Base-by-base conservation (phyloP, 2,113 vertebrate genomes). In the Catharus fuscescens region DNA sequence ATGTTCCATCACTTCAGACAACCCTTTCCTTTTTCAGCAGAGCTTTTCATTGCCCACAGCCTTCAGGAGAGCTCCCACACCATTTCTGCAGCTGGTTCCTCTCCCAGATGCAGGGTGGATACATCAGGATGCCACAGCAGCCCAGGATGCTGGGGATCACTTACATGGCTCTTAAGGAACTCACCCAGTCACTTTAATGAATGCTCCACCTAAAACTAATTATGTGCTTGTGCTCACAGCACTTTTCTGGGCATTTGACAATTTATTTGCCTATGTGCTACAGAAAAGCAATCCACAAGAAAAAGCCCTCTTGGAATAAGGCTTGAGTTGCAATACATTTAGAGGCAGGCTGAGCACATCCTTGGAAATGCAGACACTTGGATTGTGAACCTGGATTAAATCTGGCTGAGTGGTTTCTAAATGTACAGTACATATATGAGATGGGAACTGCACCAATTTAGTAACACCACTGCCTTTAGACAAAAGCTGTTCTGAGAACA, bases 121-220 rank as follows among this genome's bases (percentile, higher is more conserved):
- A 9, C 0, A 2, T 28, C 31, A 79, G 66, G 86, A 79, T 21
- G 53, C 34, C 60, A 21, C 32, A 38, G 61, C 47, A 86, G 86
- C 56, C 92, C 60, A 48, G 64, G 26, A 86, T 36, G 20, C 59
- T 40, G 50, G 78, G 76, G 29, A 82, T 56, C 61, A 60, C 57
- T 48, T 15, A 65, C 23, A 8, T 0, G 0, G 45, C 16, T 93
- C 84, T 50, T 64, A n/a, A 76, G 57, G 89, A 95, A 76, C n/a
- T 79, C 77, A 32, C 17, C 6, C 7, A 79, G 69, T 57, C 13
- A 3, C 72, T 88, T 67, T 79, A 84, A 81, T 28, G 25, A 89
- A 81, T 72, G 40, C 40, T 79, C 69, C 42, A 6, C n/a, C 90
- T 79, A 86, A 84, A 92, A 86, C 69, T 84, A 88, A 94, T 91